Base-by-base conservation (phyloP, 2,797 vertebrate genomes). In the Intellagama lesueurii region DNA sequence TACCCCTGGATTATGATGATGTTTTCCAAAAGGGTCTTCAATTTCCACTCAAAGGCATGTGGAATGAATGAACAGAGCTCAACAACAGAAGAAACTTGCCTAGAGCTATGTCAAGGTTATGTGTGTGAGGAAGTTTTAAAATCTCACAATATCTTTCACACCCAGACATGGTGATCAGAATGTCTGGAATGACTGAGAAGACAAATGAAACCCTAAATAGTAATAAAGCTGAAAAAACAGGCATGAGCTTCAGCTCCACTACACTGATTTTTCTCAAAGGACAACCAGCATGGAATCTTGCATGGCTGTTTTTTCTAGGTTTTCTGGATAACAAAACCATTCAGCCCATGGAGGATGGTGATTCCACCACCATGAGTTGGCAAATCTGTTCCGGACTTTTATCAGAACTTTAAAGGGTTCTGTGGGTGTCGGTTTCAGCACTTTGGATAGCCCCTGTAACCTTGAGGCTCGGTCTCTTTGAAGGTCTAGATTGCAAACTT, bases 211-310 rank as follows among this genome's bases (percentile, higher is more conserved):
- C 94, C 91, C 91, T 93, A 94, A 92, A 91, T 94, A 92, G 88
- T 95, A 95, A 94, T 95, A 95, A 93, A 92, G 95, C 83, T 94
- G 92, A 94, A 93, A 96, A 94, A 94, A 91, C 88, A 93, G 90
- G 87, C 89, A 94, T 26, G 44, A 47, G 75, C 47, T 72, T 60
- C 35, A 79, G 88, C 24, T 32, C 85, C 56, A 77, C 4, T 89
- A 92, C 92, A 95, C 90, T 89, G 91, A 93, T 92, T 90, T 95
- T 2, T 8, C 83, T 89, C 94, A 56, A 89, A 91, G 49, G 93
- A 92, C 73, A n/a, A 87, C 81, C 30, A 94, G 60, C 77, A 87
- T 79, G 0, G 60, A 1, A 16, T 73, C 81, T 52, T 0, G 0
- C 0, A 0, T 79, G 81, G 90, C 77, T 91, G 85, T 88, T 90